A percentile compares a stretch with the other conserved stretches of the same genome.
phyloP scores from a whole-genome alignment of 2,888 invertebrate genomes.

The Dynastes hyllus region DNA sequence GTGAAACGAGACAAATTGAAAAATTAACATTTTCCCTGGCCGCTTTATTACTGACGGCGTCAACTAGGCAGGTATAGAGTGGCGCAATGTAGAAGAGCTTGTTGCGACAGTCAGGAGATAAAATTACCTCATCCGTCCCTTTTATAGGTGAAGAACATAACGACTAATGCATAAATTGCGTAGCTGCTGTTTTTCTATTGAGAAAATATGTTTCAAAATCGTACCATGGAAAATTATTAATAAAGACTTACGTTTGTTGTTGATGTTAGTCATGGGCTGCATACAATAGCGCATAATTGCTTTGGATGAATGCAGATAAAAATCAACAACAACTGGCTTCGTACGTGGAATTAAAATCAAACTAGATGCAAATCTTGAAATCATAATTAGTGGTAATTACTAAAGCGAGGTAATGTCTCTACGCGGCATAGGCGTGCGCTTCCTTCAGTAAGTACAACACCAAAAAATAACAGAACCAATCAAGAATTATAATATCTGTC shows the following conservation, averaged over 20 bases:
- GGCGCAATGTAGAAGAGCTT: slow-evolving; percentile 6
- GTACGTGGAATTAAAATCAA: too few species aligned
- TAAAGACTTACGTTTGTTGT: neutral
- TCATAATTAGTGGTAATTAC: too few species aligned
- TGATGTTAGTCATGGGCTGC: neutral
- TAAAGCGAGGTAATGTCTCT: too few species aligned
- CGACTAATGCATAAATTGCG: neutral
- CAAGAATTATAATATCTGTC: too few species aligned
- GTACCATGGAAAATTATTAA: slow-evolving; percentile 23
- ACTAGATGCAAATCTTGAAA: too few species aligned
- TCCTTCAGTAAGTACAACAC: too few species aligned
- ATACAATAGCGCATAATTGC: neutral
- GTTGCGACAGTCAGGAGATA: slow-evolving; percentile 5
- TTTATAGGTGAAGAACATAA: slow-evolving; percentile 11
- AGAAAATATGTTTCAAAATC: neutral
- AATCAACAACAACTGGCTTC: too few species aligned
- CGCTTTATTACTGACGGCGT: neutral
- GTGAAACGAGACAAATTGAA: slow-evolving; percentile 44
- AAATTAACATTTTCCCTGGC: slow-evolving; percentile 35
- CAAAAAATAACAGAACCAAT: too few species aligned
- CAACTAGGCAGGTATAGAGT: neutral
- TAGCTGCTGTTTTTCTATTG: neutral
- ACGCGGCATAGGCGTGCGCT: too few species aligned
- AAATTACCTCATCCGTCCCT: slow-evolving; percentile 17
- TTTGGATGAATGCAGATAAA: neutral